Evolutionary conservation across 2,113 vertebrate genomes (phyloP).

Genomic region (Anhinga anhinga): DNA sequence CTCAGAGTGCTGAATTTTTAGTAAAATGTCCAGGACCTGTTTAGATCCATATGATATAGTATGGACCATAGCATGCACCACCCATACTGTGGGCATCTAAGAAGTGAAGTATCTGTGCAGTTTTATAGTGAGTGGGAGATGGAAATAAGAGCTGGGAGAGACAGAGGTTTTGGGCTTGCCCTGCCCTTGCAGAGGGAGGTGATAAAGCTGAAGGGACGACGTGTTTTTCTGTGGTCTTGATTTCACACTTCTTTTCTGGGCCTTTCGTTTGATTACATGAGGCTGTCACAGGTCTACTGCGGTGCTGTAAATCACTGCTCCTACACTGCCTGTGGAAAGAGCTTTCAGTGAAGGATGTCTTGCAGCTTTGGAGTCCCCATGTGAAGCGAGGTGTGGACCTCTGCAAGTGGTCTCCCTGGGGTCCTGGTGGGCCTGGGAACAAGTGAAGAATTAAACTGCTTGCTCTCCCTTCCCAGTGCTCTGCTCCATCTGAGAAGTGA

Average conservation of each 20-base stretch:
- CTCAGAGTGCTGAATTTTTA: not conserved
- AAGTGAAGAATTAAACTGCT: not conserved
- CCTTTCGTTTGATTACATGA: not conserved
- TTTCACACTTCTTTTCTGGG: not conserved
- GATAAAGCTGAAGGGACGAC: not conserved
- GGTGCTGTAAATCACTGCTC: not conserved
- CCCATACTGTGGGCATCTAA: not conserved
- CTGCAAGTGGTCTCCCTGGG: not conserved
- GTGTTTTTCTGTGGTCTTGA: not conserved
- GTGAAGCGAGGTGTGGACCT: not conserved
- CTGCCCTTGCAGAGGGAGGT: not conserved
- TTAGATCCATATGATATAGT: not conserved
- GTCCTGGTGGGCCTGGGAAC: not conserved
- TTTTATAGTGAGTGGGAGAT: not conserved
- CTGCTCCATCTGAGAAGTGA: not conserved
- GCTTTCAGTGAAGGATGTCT: not conserved
- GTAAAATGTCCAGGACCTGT: not conserved
- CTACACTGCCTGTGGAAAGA: fast-evolving
- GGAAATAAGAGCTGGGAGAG: not conserved
- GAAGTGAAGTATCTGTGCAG: not conserved
- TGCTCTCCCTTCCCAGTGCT: not conserved
- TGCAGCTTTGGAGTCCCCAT: not conserved
- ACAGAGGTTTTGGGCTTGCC: not conserved
- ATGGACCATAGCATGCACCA: not conserved
- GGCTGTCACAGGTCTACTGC: not conserved